These are phyloP conservation scores for Caenorhabditis remanei DNA, from an alignment of 1,140 invertebrate genomes.

Conservation along the genomic window DNA sequence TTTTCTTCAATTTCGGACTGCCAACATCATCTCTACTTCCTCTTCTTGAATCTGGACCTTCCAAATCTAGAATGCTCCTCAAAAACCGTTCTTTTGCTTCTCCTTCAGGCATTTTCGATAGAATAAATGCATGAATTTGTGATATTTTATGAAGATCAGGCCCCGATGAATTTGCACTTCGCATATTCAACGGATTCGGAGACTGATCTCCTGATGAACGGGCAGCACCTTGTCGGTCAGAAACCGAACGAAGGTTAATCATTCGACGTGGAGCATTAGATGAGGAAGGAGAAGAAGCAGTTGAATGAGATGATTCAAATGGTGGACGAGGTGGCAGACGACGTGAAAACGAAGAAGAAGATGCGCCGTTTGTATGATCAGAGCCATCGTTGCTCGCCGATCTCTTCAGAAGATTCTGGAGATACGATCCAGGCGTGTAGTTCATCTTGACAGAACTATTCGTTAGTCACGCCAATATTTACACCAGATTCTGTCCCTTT, in stretches of 20 bases:
- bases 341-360: conserved; percentile 38
- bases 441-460: conserved; percentile 54
- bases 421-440: conserved; percentile 53
- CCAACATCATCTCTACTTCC: conserved; percentile 43
- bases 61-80: conserved; percentile 71
- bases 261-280: conserved; percentile 35
- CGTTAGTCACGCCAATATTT: conserved; percentile 26
- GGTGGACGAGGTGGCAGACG: conserved; percentile 50
- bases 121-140: conserved; percentile 71
- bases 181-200: conserved; percentile 39
- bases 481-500: conserved; percentile 47
- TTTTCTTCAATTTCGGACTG: conserved; percentile 38
- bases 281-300: conserved; percentile 33
- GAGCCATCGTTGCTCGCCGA: conserved; percentile 48
- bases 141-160: conserved; percentile 59
- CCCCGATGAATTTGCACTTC: conserved; percentile 33
- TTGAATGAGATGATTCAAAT: conserved; percentile 56
- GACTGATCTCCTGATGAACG: neutral
- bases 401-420: conserved; percentile 53
- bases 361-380: conserved; percentile 31
- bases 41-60: conserved; percentile 57
- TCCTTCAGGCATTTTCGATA: conserved; percentile 69
- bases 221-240: conserved; percentile 38
- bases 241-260: conserved; percentile 20
- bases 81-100: conserved; percentile 72